These are phyloP conservation scores for Paguma larvata DNA, from an alignment of 2,797 vertebrate genomes.

Conservation along the genomic window DNA sequence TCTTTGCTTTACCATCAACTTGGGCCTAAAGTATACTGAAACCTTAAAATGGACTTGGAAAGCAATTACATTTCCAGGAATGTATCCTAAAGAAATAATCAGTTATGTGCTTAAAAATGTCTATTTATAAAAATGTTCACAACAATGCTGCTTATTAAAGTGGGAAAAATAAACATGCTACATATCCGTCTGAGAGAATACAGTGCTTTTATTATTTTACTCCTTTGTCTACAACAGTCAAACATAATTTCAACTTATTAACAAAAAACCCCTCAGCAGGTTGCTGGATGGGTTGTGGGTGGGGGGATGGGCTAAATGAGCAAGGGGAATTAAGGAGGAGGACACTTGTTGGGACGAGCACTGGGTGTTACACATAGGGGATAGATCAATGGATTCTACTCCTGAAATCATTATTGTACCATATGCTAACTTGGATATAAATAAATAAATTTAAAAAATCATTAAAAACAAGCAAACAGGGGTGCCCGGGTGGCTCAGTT, in stretches of 20 bases:
- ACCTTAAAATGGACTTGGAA: neutral
- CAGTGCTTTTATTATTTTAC: neutral
- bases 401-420: too few relatives aligned
- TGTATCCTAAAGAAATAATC: neutral
- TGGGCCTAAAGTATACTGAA: neutral
- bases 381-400: too few relatives aligned
- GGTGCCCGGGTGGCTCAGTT: too few relatives aligned
- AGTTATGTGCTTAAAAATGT: neutral
- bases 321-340: too few relatives aligned
- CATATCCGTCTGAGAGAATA: neutral
- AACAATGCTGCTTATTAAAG: neutral
- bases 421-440: too few relatives aligned
- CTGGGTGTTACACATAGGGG: too few relatives aligned
- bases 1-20: neutral
- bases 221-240: neutral
- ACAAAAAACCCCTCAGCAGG: neutral
- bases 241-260: conserved; percentile 3
- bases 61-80: neutral
- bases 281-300: too few relatives aligned
- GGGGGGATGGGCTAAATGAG: too few relatives aligned
- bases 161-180: neutral
- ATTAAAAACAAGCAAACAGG: too few relatives aligned
- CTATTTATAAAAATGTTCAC: neutral
- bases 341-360: too few relatives aligned
- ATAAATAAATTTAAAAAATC: too few relatives aligned